Evolutionary conservation across 2,797 vertebrate species (phyloP).

Genomic region (Neosilurus mollespiculum): DNA sequence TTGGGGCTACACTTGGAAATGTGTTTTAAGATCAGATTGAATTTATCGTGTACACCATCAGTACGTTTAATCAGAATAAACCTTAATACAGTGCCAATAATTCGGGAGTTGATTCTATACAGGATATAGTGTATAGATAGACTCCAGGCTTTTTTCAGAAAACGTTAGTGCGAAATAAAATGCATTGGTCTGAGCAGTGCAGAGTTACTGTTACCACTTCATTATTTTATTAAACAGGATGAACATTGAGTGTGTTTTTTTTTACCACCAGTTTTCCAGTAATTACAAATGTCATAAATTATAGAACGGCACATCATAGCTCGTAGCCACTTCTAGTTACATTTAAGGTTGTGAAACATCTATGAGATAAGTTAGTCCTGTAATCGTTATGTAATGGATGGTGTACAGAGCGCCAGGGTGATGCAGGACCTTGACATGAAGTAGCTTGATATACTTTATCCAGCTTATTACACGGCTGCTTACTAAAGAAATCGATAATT

Average conservation of each 20-base stretch:
- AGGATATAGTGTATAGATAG: neutral
- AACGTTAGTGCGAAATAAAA: neutral
- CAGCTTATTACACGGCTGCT: too few species aligned
- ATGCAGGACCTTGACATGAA: too few species aligned
- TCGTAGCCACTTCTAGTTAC: neutral
- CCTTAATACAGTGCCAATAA: neutral
- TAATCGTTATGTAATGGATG: neutral
- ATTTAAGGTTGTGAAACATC: neutral
- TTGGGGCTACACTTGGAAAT: neutral
- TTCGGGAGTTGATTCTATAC: neutral
- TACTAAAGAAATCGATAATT: too few species aligned
- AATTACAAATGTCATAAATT: neutral
- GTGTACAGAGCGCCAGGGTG: too few species aligned
- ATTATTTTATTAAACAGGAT: neutral
- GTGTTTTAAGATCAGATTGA: neutral
- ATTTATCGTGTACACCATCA: neutral
- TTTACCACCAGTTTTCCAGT: neutral
- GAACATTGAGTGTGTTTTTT: neutral
- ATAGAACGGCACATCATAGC: neutral
- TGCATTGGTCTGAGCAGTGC: too few species aligned
- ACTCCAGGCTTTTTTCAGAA: neutral
- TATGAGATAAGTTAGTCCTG: neutral
- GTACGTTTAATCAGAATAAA: neutral
- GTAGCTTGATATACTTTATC: too few species aligned
- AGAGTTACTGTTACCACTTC: neutral